Base-by-base conservation (phyloP, 2,888 invertebrate genomes). In the Zhuqinia jingwanae region DNA sequence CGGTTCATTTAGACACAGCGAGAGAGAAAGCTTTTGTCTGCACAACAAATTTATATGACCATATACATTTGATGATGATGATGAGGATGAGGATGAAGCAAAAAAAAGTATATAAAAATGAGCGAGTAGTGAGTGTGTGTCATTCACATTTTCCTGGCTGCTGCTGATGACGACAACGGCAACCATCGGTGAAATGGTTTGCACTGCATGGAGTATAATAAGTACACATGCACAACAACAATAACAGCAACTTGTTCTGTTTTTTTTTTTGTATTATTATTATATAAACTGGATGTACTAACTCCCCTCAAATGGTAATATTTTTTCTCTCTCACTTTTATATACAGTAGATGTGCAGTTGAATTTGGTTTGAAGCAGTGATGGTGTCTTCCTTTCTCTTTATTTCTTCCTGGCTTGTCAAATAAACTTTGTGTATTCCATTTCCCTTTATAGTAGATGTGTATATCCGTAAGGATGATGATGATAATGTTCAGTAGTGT, bases 1-100 rank as follows among this genome's bases (percentile, higher is more conserved):
- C 68, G 76, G 73, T 56, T 83, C 75, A 83, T 83, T 83, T 83
- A 63, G 65, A 53, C 83, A 53, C 75, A 83, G 76, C 75, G 76
- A 83, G 83, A 83, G 25, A n/a, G 36, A 11, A 25, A 58, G n/a
- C n/a, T 50, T 68, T 27, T 20, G 45, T 8, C 45, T 68, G 20
- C 17, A 68, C 30, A 45, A 68, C 42, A 68, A 68, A 68, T 68
- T 63, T 68, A 68, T 68, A 45, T 45, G 20, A 30, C 60, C 47
- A 75, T 22, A 27, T 2, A 79, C 15, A 22, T 27, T 3, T 8
- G 36, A 36, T 25, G 27, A 25, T n/a, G 45, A 68, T n/a, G 65
- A 30, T 10, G 27, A 60, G 25, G 60, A 60, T 25, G 63, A 63
- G 13, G 36, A 65, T 30, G 36, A 65, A 65, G 25, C 65, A 65